Evolutionary conservation across 2,888 invertebrate species (phyloP).

Genomic region (Pristionchus maxplancki): DNA sequence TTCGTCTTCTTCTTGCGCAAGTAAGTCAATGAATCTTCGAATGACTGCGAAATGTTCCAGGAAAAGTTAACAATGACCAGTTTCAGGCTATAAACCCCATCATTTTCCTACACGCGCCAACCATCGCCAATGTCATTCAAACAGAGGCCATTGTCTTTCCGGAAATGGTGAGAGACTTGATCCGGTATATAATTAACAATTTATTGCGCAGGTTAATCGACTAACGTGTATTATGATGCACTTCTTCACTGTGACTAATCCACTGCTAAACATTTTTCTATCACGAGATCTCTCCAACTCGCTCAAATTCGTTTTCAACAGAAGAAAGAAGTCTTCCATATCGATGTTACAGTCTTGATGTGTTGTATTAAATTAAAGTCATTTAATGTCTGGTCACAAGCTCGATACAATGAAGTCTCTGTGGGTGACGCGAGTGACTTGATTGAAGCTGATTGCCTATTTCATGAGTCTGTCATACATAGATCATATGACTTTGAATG

Average conservation of each 20-base stretch:
- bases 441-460: no score
- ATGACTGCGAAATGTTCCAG: no score
- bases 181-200: background rate
- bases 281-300: background rate
- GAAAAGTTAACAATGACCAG: no score
- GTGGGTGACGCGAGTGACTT: no score
- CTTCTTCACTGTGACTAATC: background rate
- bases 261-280: background rate
- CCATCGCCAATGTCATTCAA: background rate
- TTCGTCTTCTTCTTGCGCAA: background rate
- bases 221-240: background rate
- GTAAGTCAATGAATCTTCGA: background rate
- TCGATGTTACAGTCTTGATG: background rate
- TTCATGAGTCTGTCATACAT: no score
- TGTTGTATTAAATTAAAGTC: no score
- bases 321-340: background rate
- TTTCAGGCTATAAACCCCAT: conserved; percentile 11
- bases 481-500: no score
- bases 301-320: background rate
- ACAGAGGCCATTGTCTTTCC: background rate
- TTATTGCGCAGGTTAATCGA: background rate
- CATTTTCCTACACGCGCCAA: background rate
- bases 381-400: no score
- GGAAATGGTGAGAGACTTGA: background rate
- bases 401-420: no score